Base-by-base conservation (phyloP, 2,888 invertebrate species). In the Teleogryllus oceanicus region DNA sequence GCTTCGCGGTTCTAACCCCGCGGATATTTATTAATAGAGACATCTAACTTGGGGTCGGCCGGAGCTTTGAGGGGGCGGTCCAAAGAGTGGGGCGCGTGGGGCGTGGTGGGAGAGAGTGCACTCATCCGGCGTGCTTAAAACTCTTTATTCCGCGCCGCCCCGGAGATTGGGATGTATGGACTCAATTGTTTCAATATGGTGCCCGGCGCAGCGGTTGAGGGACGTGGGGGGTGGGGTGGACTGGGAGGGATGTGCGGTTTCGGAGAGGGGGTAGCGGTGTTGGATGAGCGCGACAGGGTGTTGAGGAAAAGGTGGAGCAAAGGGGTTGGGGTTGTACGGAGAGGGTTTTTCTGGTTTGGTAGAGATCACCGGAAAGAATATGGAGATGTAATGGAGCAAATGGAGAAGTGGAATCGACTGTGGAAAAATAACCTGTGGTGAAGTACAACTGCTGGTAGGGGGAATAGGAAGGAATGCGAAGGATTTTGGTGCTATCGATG, bases 101-200 rank as follows among this genome's bases (percentile, higher is more conserved):
- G 20, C n/a, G 20, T 2, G 21, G n/a, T 11, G 21, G n/a, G 16
- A 1, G 62, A 21, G 78, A n/a, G 37, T 37, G 37, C 37, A 8
- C 37, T 37, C 37, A 37, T 37, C 37, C 37, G 37, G 37, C 37
- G 37, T 37, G 37, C 37, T 37, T 37, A 8, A 37, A 37, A 37
- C 37, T 37, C 37, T 37, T 37, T 37, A 37, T 37, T 5, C 37
- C 37, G 37, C 37, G 37, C 37, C 37, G 37, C 8, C 37, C 37
- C 37, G 37, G 37, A 37, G 37, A 37, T 37, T 37, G 37, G 37
- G 79, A 80, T 81, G 77, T 81, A 80, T 80, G 79, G 76, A 80
- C 62, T 80, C 80, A 82, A 82, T 82, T 82, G 82, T 80, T 78
- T 78, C 82, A 82, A 82, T 81, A 81, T 82, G 82, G 79, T 78